Base-by-base conservation (phyloP, 30 jellyfish, hydroid and myxozoan species). In the Clytia hemisphaerica region DNA sequence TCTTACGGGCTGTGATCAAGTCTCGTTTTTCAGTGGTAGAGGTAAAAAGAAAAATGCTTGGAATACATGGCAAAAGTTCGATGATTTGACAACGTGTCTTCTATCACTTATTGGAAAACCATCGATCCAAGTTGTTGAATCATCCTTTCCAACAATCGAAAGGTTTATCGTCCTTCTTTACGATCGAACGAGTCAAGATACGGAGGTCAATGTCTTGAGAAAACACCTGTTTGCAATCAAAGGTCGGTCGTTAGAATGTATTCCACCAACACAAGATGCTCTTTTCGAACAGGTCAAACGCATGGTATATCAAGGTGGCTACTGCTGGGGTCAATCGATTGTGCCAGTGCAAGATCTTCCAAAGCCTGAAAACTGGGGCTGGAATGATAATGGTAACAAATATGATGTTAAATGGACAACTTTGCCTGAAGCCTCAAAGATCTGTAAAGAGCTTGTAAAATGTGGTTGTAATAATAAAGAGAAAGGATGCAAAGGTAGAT, bases 31-130 rank as follows among this genome's bases (percentile, higher is more conserved):
- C 79, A 24, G 67, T 4, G 79, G 79, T 42, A 46, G 79, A 12
- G 79, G 79, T 2, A n/a, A n/a, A n/a, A 66, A 66, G 47, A 66
- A 66, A 51, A 66, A 65, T 12, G 79, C 71, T 65, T 66, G 79
- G 79, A 51, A 66, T 62, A 51, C 28, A 25, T 38, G 79, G 79
- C 45, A 27, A 50, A 42, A 65, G 28, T 38, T 66, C 33, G 79
- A 66, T 4, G 27, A 29, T 37, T 42, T 44, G 5, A 19, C 66
- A 63, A 4, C 78, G 45, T 2, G 67, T 66, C 67, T 27, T 5
- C 15, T 65, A 66, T 28, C 79, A 65, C 2, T 66, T 32, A 1
- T 42, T 42, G 47, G 67, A 38, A 44, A 47, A 59, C 37, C 73
- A 70, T 47, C 70, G 51, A 70, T n/a, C n/a, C n/a, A n/a, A n/a